Evolutionary conservation across 1,140 invertebrate genomes (phyloP).

Genomic region (Dermatophagoides farinae): DNA sequence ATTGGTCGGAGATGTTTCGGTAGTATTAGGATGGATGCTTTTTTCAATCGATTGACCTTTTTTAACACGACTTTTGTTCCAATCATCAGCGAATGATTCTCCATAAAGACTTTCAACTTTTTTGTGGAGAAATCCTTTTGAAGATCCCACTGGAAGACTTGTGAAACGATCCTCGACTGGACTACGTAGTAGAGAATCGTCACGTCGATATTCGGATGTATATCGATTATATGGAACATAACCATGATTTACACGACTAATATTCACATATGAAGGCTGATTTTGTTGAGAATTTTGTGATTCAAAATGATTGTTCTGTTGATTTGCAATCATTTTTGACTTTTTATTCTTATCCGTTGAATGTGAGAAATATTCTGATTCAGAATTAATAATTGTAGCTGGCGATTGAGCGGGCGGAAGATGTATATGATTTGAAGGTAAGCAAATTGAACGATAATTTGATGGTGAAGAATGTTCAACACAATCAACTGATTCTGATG

Average conservation of each 20-base stretch:
- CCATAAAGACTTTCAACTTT: conserved; percentile 66
- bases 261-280: conserved; percentile 54
- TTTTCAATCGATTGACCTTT: neutral
- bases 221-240: conserved; percentile 64
- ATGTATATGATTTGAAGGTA: neutral
- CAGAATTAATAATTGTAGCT: too few relatives aligned
- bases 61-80: conserved; percentile 12
- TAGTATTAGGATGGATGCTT: too few relatives aligned
- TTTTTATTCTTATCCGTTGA: neutral
- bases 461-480: too few relatives aligned
- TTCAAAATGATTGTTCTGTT: neutral
- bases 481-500: too few relatives aligned
- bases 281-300: conserved; percentile 2
- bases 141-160: neutral
- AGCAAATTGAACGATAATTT: too few relatives aligned
- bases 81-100: conserved; percentile 22
- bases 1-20: neutral
- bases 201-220: conserved; percentile 33
- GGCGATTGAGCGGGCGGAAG: too few relatives aligned
- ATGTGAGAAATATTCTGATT: neutral
- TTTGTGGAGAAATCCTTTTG: conserved; percentile 47
- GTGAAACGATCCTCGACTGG: neutral
- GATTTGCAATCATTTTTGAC: neutral
- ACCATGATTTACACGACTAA: conserved; percentile 70
- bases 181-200: conserved; percentile 20